Percentiles rank a stretch among this genome's conserved stretches.
Evolutionary conservation across 2,888 invertebrate species (phyloP).

Genomic region (Ceriagrion tenellum): DNA sequence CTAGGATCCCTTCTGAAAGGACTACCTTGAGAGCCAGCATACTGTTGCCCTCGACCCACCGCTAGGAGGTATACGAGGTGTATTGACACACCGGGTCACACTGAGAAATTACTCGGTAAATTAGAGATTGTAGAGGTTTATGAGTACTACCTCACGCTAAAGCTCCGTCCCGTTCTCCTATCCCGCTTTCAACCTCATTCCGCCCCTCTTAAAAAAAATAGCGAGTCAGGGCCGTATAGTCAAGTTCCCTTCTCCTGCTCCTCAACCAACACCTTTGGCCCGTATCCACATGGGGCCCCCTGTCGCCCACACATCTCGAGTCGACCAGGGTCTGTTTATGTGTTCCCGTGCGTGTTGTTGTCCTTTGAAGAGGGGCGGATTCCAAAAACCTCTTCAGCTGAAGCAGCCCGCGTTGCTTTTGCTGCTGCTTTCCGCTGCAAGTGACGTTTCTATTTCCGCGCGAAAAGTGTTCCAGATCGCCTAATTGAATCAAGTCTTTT

Average conservation of each 20-base stretch:
- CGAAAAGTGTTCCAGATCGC: constrained; percentile 26
- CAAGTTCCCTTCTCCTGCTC: neutral
- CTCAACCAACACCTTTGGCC: neutral
- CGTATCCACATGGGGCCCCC: too few species aligned
- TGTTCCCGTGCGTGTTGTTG: neutral
- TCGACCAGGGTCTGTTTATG: neutral
- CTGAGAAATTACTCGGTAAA: too few species aligned
- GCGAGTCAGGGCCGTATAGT: neutral
- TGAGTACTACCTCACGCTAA: neutral
- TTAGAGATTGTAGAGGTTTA: too few species aligned
- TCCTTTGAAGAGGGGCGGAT: neutral
- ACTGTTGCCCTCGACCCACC: too few species aligned
- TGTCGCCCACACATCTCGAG: neutral
- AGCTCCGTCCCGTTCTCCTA: neutral
- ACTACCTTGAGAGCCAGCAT: too few species aligned
- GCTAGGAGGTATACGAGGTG: too few species aligned
- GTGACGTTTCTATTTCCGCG: constrained; percentile 27
- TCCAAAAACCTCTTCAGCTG: neutral
- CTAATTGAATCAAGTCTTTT: constrained; percentile 14
- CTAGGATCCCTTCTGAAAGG: too few species aligned
- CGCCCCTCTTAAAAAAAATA: neutral
- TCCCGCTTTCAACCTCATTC: neutral
- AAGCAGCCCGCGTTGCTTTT: neutral
- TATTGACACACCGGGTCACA: too few species aligned
- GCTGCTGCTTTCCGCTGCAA: neutral